Evolutionary conservation across 2,797 vertebrate species (phyloP).

Genomic region (Xiphorhynchus erythropygius): DNA sequence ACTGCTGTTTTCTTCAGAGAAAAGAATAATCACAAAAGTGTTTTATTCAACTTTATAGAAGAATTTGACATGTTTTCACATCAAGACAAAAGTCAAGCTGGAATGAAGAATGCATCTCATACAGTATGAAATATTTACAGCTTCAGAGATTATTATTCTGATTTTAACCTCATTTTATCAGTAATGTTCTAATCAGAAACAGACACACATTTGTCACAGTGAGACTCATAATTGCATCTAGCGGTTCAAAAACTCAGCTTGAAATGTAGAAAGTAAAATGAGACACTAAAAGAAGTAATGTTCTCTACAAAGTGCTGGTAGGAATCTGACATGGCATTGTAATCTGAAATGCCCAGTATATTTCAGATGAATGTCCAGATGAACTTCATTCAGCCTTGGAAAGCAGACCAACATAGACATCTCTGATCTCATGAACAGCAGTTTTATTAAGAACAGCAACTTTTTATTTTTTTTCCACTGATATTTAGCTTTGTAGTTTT

Average conservation of each 20-base stretch:
- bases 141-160: constrained; percentile 11
- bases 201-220: not conserved
- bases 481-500: not conserved
- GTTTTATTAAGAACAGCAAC: not conserved
- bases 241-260: not conserved
- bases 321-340: not conserved
- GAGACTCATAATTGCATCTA: not conserved
- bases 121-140: constrained; percentile 15
- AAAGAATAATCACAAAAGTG: not conserved
- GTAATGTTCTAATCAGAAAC: not conserved
- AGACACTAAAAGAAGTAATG: not conserved
- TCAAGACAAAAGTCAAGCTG: not conserved
- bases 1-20: not conserved
- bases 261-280: not conserved
- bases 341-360: not conserved
- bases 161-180: constrained; percentile 35
- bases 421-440: not conserved
- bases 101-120: not conserved
- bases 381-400: not conserved
- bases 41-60: not conserved
- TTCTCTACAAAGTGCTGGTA: not conserved
- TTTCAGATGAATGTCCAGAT: not conserved
- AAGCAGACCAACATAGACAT: not conserved
- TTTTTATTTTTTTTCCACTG: not conserved
- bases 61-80: not conserved